Evolutionary conservation across 2,797 vertebrate species (phyloP), one percentile per base, ranked within the genome.

Genomic region (Alca torda): DNA sequence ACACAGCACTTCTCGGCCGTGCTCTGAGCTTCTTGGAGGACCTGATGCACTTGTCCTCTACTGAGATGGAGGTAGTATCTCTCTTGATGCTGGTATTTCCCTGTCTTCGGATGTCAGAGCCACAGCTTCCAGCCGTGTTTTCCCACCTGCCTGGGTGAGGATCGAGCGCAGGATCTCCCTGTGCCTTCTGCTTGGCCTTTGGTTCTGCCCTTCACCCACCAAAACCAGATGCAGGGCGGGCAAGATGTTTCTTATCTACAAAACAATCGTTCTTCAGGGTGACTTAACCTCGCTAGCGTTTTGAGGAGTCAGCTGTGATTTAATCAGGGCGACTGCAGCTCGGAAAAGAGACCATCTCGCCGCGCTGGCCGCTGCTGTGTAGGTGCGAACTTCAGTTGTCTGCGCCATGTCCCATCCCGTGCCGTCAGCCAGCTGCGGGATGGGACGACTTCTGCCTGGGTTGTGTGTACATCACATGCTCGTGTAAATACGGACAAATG

Each of bases 311-410:
- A 19, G 33, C n/a, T 19, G 16, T 7, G 43, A 74, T 74, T 60
- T n/a, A 13, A 43, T 54, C 8, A 3, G 65, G 33, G n/a, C 31
- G 9, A 13, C 35, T 6, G 24, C 33, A 37, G 45, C 60, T 59
- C 2, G 2, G 77, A 16, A 19, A 9, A n/a, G 53, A 19, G 33
- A 12, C 3, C 4, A 3, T n/a, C 24, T 21, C 1, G 10, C 59
- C 31, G 9, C 0, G 8, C 39, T 45, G 61, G 54, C 2, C 8
- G 61, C 72, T 15, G 72, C 57, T n/a, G 19, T 0, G 4, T 24
- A 9, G 48, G 24, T 30, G 50, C 13, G 13, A 26, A 5, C 21
- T 15, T 25, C 30, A 30, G 23, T 18, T 30, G 41, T 56, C 35
- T 35, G 43, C 67, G 2, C 2, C 3, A 10, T 28, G 33, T 50